Evolutionary conservation across 2,888 invertebrate species (phyloP).

Genomic region (Drosophila stalkeri): DNA sequence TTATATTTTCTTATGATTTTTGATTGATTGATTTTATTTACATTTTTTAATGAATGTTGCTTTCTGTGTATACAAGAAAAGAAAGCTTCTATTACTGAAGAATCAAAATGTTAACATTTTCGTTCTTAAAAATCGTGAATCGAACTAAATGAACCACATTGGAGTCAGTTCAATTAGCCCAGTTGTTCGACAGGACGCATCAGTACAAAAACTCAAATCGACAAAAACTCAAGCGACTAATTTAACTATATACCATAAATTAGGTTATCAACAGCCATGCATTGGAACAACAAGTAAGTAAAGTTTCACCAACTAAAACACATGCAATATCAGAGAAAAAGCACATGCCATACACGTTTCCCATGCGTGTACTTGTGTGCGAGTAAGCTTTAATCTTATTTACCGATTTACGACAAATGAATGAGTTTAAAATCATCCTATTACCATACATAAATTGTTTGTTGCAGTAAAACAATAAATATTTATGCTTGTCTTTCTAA

Average conservation of each 20-base stretch:
- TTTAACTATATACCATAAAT: conserved; percentile 6
- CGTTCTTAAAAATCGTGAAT: not conserved
- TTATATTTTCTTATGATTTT: no score
- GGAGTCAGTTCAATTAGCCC: conserved; percentile 7
- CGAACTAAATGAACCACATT: conserved; percentile 13
- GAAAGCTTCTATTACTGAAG: not conserved
- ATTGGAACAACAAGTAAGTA: conserved; percentile 27
- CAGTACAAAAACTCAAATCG: conserved; percentile 5
- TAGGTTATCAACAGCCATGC: conserved; percentile 6
- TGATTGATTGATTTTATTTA: no score
- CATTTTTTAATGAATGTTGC: not conserved
- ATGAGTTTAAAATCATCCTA: not conserved
- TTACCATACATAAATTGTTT: not conserved
- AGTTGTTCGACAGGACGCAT: conserved; percentile 12
- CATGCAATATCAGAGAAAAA: not conserved
- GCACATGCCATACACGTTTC: conserved; percentile 23
- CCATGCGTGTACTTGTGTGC: conserved; percentile 14
- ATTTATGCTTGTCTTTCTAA: not conserved
- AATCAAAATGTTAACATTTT: not conserved
- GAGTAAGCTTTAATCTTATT: conserved; percentile 21
- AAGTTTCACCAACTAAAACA: not conserved
- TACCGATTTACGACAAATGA: not conserved
- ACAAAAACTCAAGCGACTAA: conserved; percentile 44
- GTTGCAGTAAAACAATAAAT: not conserved
- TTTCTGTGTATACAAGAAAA: not conserved